Evolutionary conservation across 1,140 invertebrate species (phyloP).

Genomic region (Harlomillsia oculata): DNA sequence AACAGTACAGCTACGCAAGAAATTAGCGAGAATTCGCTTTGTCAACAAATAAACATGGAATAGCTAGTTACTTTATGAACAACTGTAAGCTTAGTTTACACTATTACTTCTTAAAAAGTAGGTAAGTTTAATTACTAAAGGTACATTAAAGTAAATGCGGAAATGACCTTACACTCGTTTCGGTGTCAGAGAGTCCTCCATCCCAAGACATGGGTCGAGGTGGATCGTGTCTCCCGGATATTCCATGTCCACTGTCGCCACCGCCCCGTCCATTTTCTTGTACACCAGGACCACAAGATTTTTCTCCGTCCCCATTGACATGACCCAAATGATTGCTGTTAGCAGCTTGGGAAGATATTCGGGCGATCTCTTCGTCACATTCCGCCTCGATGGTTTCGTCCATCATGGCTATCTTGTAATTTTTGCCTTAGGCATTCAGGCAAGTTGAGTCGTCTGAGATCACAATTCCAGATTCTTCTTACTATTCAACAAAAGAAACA

Average conservation of each 20-base stretch:
- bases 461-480: too few relatives aligned
- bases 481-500: too few relatives aligned
- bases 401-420: slow-evolving; percentile 17
- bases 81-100: too few relatives aligned
- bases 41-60: too few relatives aligned
- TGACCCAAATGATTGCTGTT: slow-evolving; percentile 5
- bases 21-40: too few relatives aligned
- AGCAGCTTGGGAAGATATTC: slow-evolving; percentile 26
- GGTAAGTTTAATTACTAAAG: too few relatives aligned
- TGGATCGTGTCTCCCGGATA: slow-evolving; percentile 37
- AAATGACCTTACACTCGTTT: slow-evolving; percentile 34
- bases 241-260: slow-evolving; percentile 5
- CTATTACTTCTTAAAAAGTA: too few relatives aligned
- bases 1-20: too few relatives aligned
- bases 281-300: background rate
- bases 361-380: slow-evolving; percentile 34
- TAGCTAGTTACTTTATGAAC: too few relatives aligned
- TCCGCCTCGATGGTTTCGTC: slow-evolving; percentile 34
- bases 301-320: background rate
- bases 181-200: slow-evolving; percentile 70
- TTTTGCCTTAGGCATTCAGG: too few relatives aligned
- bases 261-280: slow-evolving; percentile 8
- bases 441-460: too few relatives aligned
- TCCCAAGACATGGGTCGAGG: slow-evolving; percentile 83
- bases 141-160: background rate